Base-by-base conservation (phyloP, 2,113 vertebrate species). In the Bothrops jararaca region DNA sequence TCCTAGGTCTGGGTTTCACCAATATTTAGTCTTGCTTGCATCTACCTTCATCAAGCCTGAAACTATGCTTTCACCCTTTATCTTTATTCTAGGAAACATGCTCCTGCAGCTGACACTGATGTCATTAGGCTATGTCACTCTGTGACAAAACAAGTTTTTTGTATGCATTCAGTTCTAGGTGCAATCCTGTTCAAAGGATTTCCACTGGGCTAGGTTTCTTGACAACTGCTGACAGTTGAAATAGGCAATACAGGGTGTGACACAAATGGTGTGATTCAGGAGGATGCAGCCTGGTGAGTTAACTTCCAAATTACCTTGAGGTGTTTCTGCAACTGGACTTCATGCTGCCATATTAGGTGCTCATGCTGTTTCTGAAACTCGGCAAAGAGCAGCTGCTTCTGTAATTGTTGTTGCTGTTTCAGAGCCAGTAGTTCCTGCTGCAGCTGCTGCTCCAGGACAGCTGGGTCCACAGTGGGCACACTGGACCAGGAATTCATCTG, bases 301-400 rank as follows among this genome's bases (percentile, higher is more conserved):
- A 58, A 53, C 58, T 58, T 74, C 86, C 50, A 74, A 88, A 88
- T 69, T 97, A 99, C 99, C 98, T 99, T 99, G 93, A 99, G 97
- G 97, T 99, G 99, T 89, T 99, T 98, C 97, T 99, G 99, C 93
- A 99, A 97, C 97, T 99, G 99, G 91, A 98, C 99, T 94, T 99
- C 98, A 1, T 99, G 99, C 96, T 99, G 99, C 92, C 99, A 97
- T 0, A 98, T 99, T 89, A 99, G 98, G 92, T 99, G 98, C 95
- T 99, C 99, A 0, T 99, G 99, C 96, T 99, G 99, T 89, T 99
- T 99, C 98, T 99, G 98, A 96, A 99, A 99, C 97, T 99, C 99
- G 0, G 99, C 98, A 12, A 99, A 99, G 90, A 99, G 97, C 92
- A 99, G 98, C 95, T 99, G 99, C 95, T 99, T 99, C 98, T 99